Evolutionary conservation across 2,113 vertebrate genomes (phyloP).

Genomic region (Aegithalos caudatus): DNA sequence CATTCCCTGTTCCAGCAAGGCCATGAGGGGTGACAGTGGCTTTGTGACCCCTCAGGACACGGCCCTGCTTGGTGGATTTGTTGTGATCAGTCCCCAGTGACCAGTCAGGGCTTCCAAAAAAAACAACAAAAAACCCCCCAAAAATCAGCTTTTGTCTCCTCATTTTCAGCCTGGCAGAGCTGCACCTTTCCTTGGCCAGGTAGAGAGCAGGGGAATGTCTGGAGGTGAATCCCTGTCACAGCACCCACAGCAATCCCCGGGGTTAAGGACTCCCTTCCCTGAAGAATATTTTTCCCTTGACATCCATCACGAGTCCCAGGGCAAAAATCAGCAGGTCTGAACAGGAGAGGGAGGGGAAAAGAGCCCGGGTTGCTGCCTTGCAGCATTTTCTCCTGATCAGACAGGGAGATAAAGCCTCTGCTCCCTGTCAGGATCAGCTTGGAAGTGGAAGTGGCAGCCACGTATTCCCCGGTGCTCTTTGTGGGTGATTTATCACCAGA

Average conservation of each 20-base stretch:
- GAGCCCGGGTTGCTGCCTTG: not conserved
- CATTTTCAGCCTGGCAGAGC: not conserved
- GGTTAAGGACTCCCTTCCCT: not conserved
- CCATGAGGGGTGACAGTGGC: not conserved
- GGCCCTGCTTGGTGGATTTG: not conserved
- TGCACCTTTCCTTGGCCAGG: not conserved
- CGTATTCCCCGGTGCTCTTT: not conserved
- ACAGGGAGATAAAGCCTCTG: not conserved
- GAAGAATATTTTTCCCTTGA: not conserved
- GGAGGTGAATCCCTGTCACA: not conserved
- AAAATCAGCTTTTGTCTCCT: not conserved
- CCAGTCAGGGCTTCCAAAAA: not conserved
- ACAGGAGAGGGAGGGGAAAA: not conserved
- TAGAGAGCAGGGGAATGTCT: not conserved
- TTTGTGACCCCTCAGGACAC: not conserved
- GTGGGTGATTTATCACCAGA: not conserved
- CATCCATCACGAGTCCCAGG: not conserved
- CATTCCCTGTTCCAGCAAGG: not conserved
- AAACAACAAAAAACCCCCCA: no score
- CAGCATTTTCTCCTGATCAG: not conserved
- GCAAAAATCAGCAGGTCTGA: slow-evolving; percentile 22
- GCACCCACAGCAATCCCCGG: not conserved
- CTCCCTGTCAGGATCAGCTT: not conserved
- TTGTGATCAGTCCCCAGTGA: not conserved
- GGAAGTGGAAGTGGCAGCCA: not conserved